Conservation (phyloP, 2,113 vertebrate genomes). For the Pygoscelis antarcticus region DNA sequence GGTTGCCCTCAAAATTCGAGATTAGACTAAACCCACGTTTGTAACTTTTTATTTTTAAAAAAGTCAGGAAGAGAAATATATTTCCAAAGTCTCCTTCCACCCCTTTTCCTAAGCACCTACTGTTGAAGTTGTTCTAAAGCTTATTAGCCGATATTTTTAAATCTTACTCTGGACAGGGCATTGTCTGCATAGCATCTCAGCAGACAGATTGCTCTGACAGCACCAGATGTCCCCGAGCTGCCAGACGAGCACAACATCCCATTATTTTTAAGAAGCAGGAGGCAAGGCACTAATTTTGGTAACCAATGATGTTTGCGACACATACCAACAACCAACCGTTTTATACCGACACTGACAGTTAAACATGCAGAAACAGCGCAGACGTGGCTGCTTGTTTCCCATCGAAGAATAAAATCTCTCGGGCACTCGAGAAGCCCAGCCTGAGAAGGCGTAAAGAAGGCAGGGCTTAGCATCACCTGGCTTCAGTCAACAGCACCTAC, state of each 20-base stretch:
- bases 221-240: slow-evolving; percentile 25
- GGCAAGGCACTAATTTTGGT: slow-evolving; percentile 33
- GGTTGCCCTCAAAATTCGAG: background rate
- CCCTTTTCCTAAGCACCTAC: background rate
- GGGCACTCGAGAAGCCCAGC: background rate
- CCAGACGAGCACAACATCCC: background rate
- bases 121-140: background rate
- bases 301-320: background rate
- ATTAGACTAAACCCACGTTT: background rate
- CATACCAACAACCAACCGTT: background rate
- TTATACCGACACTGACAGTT: background rate
- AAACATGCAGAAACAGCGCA: background rate
- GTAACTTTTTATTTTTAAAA: background rate
- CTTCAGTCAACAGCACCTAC: background rate
- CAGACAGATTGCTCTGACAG: slow-evolving; percentile 25
- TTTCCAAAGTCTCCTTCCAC: background rate
- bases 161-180: background rate
- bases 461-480: background rate
- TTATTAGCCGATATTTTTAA: background rate
- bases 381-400: background rate
- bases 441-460: accelerated
- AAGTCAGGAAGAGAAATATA: background rate
- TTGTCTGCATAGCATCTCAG: background rate
- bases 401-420: background rate
- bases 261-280: slow-evolving; percentile 19